These are phyloP conservation scores for Ophion ellenae DNA, from an alignment of 2,888 invertebrate genomes.

Conservation along the genomic window DNA sequence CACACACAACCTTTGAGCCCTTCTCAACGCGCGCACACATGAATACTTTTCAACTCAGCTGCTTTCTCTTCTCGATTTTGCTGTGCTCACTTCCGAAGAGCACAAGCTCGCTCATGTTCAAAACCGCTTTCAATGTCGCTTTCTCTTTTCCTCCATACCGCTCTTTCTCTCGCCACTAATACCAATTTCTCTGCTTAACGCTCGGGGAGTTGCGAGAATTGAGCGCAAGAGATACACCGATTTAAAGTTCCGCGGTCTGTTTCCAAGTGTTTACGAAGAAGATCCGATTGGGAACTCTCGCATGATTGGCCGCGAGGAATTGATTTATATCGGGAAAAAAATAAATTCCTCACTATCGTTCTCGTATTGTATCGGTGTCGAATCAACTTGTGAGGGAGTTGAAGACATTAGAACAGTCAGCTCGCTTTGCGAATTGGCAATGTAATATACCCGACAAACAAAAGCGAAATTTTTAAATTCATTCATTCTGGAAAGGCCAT, in stretches of 20 bases:
- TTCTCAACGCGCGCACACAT: slow-evolving; percentile 15
- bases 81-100: slow-evolving; percentile 32
- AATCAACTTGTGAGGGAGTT: background rate
- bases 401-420: background rate
- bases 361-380: background rate
- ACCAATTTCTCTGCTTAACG: slow-evolving; percentile 38
- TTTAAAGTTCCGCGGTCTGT: slow-evolving; percentile 59
- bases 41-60: background rate
- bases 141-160: slow-evolving; percentile 1
- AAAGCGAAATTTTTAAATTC: background rate
- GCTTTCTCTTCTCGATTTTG: slow-evolving; percentile 22
- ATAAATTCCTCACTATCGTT: background rate
- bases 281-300: slow-evolving; percentile 60
- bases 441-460: background rate
- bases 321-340: slow-evolving; percentile 44
- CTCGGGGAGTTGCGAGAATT: slow-evolving; percentile 34
- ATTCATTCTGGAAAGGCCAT: background rate
- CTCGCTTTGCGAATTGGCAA: background rate
- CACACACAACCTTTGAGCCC: background rate
- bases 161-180: slow-evolving; percentile 32
- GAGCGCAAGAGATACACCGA: slow-evolving; percentile 51
- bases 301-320: slow-evolving; percentile 42
- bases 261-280: slow-evolving; percentile 61
- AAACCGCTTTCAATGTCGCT: slow-evolving; percentile 34
- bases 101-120: slow-evolving; percentile 54